These are phyloP conservation scores for Crossocerus cetratus DNA, from an alignment of 2,888 invertebrate genomes.

Conservation along the genomic window DNA sequence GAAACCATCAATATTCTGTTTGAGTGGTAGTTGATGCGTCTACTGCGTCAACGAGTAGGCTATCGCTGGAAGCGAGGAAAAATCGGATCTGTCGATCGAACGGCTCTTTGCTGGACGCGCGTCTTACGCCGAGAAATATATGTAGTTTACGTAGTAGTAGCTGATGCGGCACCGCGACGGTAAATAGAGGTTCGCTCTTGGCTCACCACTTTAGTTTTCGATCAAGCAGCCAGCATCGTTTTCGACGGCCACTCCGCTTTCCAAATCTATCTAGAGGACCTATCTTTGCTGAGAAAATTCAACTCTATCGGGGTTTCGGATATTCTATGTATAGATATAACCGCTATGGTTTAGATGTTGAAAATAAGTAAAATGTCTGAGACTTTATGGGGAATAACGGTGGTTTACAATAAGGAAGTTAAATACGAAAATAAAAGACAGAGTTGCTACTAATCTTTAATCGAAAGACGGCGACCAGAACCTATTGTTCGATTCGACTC, in stretches of 20 bases:
- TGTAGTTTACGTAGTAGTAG: conserved; percentile 46
- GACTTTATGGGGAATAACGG: too few species aligned
- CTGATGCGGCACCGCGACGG: conserved; percentile 9
- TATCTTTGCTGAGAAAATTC: too few species aligned
- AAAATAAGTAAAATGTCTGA: too few species aligned
- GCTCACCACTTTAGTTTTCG: conserved; percentile 32
- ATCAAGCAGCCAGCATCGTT: conserved; percentile 17
- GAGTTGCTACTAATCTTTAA: conserved; percentile 1
- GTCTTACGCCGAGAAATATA: conserved; percentile 21
- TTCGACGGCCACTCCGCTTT: too few species aligned
- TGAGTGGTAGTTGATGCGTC: background rate
- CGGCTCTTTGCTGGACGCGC: conserved; percentile 7
- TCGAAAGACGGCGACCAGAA: background rate
- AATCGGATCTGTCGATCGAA: background rate
- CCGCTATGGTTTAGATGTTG: too few species aligned
- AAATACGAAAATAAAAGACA: too few species aligned
- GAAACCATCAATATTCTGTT: background rate
- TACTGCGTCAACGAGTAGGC: background rate
- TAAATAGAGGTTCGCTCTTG: conserved; percentile 22
- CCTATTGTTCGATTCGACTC: too few species aligned
- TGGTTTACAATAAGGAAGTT: too few species aligned
- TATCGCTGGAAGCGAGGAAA: background rate
- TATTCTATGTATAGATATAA: too few species aligned
- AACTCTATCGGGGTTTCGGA: too few species aligned
- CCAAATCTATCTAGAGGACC: too few species aligned